These are phyloP conservation scores for Tuta absoluta DNA, from an alignment of 2,888 invertebrate species.

Conservation along the genomic window DNA sequence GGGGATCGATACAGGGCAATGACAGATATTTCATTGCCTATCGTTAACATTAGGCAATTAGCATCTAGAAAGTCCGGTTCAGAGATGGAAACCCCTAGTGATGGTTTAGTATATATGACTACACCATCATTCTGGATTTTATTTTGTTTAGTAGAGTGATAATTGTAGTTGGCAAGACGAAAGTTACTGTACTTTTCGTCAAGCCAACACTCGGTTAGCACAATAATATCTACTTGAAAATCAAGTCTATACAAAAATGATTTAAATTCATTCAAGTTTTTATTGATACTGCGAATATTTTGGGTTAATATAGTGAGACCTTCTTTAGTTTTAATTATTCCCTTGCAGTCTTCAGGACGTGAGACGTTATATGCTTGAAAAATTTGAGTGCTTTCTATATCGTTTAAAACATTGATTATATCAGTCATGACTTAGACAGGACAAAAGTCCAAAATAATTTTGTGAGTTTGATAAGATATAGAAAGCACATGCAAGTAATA, in stretches of 20 bases:
- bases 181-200: conserved; percentile 11
- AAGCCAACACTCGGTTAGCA: conserved; percentile 2
- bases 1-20: conserved; percentile 1
- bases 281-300: neutral
- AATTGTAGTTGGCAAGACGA: neutral
- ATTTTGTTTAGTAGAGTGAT: neutral
- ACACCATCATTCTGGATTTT: neutral
- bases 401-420: neutral
- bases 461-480: neutral
- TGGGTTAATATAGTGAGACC: neutral
- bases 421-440: neutral
- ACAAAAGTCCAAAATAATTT: neutral
- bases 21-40: neutral
- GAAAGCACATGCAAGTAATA: neutral
- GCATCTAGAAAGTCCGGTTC: neutral
- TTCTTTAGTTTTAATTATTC: neutral
- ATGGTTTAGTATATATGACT: neutral
- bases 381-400: neutral
- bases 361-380: neutral
- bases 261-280: conserved; percentile 1
- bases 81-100: neutral
- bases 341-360: neutral
- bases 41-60: neutral
- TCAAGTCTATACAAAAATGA: neutral
- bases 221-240: conserved; percentile 3